These are phyloP conservation scores for Copidosoma aretas DNA, from an alignment of 2,888 invertebrate genomes.

Conservation along the genomic window DNA sequence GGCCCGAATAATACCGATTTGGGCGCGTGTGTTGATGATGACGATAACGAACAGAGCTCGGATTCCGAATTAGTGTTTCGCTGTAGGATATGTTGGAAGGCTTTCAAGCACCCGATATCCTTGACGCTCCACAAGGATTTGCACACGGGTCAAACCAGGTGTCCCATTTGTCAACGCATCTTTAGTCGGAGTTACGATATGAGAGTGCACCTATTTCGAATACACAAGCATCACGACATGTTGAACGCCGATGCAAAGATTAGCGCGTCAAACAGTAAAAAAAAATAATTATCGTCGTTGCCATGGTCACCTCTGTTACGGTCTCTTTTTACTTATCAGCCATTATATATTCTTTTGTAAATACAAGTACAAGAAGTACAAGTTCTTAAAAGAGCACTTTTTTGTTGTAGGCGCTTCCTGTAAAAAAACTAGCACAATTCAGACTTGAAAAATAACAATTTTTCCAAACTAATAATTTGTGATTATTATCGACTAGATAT, in stretches of 20 bases:
- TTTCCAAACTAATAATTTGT: too few species aligned
- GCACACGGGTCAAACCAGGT: slow-evolving; percentile 70
- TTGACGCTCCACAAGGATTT: slow-evolving; percentile 70
- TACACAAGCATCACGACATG: slow-evolving; percentile 63
- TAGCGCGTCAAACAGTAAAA: slow-evolving; percentile 38
- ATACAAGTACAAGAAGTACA: too few species aligned
- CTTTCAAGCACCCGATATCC: slow-evolving; percentile 71
- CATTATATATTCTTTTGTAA: too few species aligned
- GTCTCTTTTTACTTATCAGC: slow-evolving; percentile 7
- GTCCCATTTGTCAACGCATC: slow-evolving; percentile 69
- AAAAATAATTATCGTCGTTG: slow-evolving; percentile 27
- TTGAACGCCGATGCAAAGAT: slow-evolving; percentile 48
- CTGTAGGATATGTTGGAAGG: slow-evolving; percentile 70
- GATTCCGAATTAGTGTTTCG: slow-evolving; percentile 69
- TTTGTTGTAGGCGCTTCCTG: too few species aligned
- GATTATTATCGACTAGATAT: too few species aligned
- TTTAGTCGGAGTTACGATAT: slow-evolving; percentile 71
- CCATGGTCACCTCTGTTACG: slow-evolving; percentile 5
- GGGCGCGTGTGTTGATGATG: slow-evolving; percentile 52
- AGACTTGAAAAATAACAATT: too few species aligned
- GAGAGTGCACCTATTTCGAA: slow-evolving; percentile 68
- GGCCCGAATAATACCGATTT: slow-evolving; percentile 51
- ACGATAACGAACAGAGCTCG: slow-evolving; percentile 53
- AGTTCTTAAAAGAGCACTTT: too few species aligned
- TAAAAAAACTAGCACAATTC: too few species aligned